Base-by-base conservation (phyloP, 1,140 invertebrate species). In the Mamestra configurata region DNA sequence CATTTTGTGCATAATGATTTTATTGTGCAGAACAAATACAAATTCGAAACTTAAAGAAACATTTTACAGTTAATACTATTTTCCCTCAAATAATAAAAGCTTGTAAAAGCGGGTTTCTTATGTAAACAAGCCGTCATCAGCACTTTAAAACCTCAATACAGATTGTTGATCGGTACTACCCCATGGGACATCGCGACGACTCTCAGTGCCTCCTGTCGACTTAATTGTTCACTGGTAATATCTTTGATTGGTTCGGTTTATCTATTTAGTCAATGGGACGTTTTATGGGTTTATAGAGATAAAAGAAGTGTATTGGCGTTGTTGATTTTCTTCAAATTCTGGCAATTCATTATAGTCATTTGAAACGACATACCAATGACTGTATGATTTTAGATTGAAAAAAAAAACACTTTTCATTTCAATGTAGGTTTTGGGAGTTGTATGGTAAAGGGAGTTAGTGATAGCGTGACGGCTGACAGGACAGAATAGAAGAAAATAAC, bases 201-300 rank as follows among this genome's bases (percentile, higher is more conserved):
- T 35, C n/a, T 64, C 31, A 7, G n/a, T 64, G 18, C n/a, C 35
- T n/a, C 11, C 61, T 49, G 31, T 20, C 10, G 8, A 20, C 3
- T 64, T n/a, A n/a, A 66, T 66, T 66, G 61, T 64, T 11, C 18
- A 20, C 8, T 64, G 35, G 31, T 20, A 66, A 66, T 66, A 66
- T 66, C 61, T 66, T 40, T 66, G 61, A 66, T 66, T 66, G 61
- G 35, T 40, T 2, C n/a, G 5, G 8, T 40, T 4, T 40, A 37
- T 40, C 18, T 55, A 6, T 37, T 66, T 66, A 40, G 18, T 31
- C 35, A 64, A n/a, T 66, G 20, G 18, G 31, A 59, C 15, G 13
- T 22, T 59, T 31, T n/a, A 27, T 59, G 15, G 15, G 0, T 1
- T 27, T 57, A 13, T 22, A 31, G 27, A 5, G 27, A 31, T 31